Conservation (phyloP, 2,888 invertebrate species). For the Nymphalis polychloros region DNA sequence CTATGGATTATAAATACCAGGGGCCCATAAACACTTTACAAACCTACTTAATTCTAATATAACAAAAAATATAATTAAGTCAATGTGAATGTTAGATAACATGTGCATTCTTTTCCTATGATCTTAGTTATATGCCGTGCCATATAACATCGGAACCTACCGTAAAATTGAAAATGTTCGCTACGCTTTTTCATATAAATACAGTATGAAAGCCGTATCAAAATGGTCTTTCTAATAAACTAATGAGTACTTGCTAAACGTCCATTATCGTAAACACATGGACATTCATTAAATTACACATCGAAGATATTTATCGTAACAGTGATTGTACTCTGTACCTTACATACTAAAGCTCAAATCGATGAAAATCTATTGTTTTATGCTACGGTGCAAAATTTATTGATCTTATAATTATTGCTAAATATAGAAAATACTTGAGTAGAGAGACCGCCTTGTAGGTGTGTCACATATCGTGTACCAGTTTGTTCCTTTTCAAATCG, state of each 20-base stretch:
- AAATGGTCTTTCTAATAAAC: constrained; percentile 40
- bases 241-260: constrained; percentile 30
- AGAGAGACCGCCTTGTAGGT: constrained; percentile 30
- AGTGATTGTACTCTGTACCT: constrained; percentile 37
- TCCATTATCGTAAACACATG: constrained; percentile 18
- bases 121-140: constrained; percentile 61
- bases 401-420: constrained; percentile 37
- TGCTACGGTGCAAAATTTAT: constrained; percentile 41
- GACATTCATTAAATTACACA: constrained; percentile 18
- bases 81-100: constrained; percentile 76
- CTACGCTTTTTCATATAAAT: constrained; percentile 42
- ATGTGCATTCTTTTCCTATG: constrained; percentile 73
- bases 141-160: constrained; percentile 52
- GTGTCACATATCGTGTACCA: constrained; percentile 46
- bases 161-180: constrained; percentile 42
- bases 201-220: constrained; percentile 57
- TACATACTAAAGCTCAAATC: constrained; percentile 34
- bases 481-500: constrained; percentile 57
- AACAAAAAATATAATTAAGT: constrained; percentile 79
- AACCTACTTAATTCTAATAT: constrained; percentile 70
- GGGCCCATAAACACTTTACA: constrained; percentile 58
- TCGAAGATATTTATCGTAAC: constrained; percentile 23
- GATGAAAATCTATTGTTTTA: constrained; percentile 36
- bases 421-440: constrained; percentile 27
- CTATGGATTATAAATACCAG: constrained; percentile 45